A percentile compares a stretch with the other conserved stretches of the same genome.
Conservation (phyloP, 37 sponge, comb jelly and placozoan species). For the Amphimedon queenslandica region DNA sequence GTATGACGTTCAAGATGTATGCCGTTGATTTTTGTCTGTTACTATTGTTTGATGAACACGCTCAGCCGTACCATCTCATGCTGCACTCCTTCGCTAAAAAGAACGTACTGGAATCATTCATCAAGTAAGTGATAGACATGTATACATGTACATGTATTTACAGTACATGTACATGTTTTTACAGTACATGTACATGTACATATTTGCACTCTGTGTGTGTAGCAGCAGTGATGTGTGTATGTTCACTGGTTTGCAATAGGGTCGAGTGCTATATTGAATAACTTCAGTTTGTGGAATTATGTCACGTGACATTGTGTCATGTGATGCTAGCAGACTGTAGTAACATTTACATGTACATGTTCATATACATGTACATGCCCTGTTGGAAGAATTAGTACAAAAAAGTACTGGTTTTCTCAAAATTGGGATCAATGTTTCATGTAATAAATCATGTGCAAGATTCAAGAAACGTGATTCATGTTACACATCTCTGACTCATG, state of each 20-base stretch:
- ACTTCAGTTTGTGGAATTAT: not conserved
- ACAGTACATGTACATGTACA: too few relatives aligned
- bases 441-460: too few relatives aligned
- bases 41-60: conserved; percentile 91
- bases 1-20: conserved; percentile 81
- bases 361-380: not conserved
- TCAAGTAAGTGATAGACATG: too few relatives aligned
- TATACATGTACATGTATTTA: too few relatives aligned
- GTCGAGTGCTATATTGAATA: not conserved
- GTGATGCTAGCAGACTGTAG: not conserved
- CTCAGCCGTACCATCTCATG: conserved; percentile 88
- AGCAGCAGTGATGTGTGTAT: not conserved
- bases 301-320: not conserved
- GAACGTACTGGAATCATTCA: conserved; percentile 62
- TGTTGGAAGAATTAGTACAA: too few relatives aligned
- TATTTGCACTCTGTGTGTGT: not conserved
- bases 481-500: too few relatives aligned
- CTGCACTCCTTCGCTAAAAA: conserved; percentile 73
- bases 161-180: too few relatives aligned
- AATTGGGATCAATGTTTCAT: too few relatives aligned
- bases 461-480: too few relatives aligned
- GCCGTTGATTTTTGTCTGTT: conserved; percentile 73
- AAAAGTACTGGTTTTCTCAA: too few relatives aligned
- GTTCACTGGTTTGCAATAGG: not conserved
- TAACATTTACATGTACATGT: too few relatives aligned